phyloP scores from a whole-genome alignment of 2,797 vertebrate species.

The Enteromius anoplus region DNA sequence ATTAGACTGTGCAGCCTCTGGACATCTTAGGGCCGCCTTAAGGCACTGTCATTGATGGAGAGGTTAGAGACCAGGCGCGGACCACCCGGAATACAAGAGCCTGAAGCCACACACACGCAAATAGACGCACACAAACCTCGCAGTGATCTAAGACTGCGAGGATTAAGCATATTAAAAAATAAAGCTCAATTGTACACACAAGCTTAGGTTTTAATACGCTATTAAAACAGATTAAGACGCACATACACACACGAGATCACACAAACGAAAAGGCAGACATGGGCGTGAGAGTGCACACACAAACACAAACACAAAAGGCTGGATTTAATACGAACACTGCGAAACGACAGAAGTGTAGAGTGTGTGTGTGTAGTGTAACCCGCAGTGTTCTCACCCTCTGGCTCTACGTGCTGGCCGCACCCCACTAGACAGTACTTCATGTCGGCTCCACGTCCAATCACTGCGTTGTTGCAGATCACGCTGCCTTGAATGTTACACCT shows the following conservation, averaged over 20 bases:
- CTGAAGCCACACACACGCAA: constrained; percentile 56
- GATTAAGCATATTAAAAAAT: constrained; percentile 66
- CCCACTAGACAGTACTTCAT: constrained; percentile 95
- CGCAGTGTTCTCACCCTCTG: constrained; percentile 72
- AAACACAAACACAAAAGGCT: constrained; percentile 61
- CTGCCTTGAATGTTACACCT: constrained; percentile 93
- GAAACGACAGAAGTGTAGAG: constrained; percentile 21
- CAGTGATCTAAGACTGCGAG: constrained; percentile 57
- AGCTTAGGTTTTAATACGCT: constrained; percentile 64
- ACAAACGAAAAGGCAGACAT: constrained; percentile 51
- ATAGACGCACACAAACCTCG: constrained; percentile 45
- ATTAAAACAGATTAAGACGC: constrained; percentile 61
- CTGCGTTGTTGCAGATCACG: constrained; percentile 90
- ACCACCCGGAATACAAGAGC: constrained; percentile 70
- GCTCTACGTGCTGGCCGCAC: constrained; percentile 84
- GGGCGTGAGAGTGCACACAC: constrained; percentile 30
- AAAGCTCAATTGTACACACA: constrained; percentile 65
- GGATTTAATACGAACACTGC: constrained; percentile 40
- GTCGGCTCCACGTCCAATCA: constrained; percentile 90
- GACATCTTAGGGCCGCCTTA: constrained; percentile 66
- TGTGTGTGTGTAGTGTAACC: constrained; percentile 34
- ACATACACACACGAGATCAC: constrained; percentile 50
- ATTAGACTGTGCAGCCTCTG: constrained; percentile 77
- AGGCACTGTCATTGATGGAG: constrained; percentile 68
- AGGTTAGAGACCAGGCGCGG: constrained; percentile 65